phyloP scores from a whole-genome alignment of 1,140 invertebrate species.

The Drosophila rufa region DNA sequence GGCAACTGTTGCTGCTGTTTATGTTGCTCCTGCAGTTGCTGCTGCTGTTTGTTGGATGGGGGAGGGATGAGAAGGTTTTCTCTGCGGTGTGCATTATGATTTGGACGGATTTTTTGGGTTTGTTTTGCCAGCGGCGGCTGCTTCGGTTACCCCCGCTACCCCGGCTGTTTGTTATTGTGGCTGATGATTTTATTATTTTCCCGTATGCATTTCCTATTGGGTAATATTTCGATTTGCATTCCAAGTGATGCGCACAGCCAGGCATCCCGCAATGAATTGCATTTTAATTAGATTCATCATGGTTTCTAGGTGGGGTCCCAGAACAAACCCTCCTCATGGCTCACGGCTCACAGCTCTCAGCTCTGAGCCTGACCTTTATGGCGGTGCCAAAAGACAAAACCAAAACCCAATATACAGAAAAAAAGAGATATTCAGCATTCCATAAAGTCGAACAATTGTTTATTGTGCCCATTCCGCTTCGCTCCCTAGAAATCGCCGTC shows the following conservation, averaged over 20 bases:
- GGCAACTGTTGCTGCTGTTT: conserved; percentile 58
- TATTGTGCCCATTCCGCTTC: conserved; percentile 49
- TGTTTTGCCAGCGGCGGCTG: conserved; percentile 67
- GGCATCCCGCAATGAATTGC: conserved; percentile 67
- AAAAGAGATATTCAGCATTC: conserved; percentile 53
- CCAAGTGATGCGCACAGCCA: conserved; percentile 63
- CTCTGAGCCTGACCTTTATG: conserved; percentile 60
- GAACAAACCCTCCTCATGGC: conserved; percentile 51
- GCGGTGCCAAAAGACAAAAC: conserved; percentile 15
- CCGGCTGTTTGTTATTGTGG: conserved; percentile 62
- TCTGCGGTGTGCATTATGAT: conserved; percentile 42
- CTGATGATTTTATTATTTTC: conserved; percentile 81
- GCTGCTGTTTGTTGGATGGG: conserved; percentile 57
- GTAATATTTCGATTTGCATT: conserved; percentile 80
- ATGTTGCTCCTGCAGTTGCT: conserved; percentile 18
- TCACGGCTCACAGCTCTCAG: conserved; percentile 7
- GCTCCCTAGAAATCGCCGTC: conserved; percentile 48
- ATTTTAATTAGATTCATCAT: conserved; percentile 82
- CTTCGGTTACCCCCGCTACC: conserved; percentile 7
- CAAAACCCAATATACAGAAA: not conserved
- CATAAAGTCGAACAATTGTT: conserved; percentile 70
- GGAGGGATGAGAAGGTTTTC: conserved; percentile 32
- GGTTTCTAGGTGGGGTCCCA: conserved; percentile 65
- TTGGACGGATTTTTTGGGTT: conserved; percentile 66
- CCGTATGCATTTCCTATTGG: conserved; percentile 75